Conservation (phyloP, 2,888 invertebrate genomes). For the Atethmia centrago region DNA sequence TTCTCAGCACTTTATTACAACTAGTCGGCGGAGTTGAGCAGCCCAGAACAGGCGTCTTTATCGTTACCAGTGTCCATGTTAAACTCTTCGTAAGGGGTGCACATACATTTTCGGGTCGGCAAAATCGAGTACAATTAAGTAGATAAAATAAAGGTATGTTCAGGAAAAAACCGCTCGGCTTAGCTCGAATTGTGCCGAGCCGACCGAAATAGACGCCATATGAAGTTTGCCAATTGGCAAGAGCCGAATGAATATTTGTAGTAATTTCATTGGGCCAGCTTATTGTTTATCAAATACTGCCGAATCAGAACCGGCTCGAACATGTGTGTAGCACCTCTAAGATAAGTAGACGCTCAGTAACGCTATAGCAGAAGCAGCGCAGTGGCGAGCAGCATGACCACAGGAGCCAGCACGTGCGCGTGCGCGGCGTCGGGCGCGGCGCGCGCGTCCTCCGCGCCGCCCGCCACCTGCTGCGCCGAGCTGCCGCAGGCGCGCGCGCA, state of each 20-base stretch:
- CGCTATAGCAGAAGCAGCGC: conserved; percentile 49
- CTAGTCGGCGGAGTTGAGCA: conserved; percentile 42
- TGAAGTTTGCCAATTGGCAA: no score
- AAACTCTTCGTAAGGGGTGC: not conserved
- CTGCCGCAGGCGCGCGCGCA: conserved; percentile 85
- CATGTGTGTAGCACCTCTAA: no score
- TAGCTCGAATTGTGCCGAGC: no score
- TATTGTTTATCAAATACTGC: no score
- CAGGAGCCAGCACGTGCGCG: conserved; percentile 18
- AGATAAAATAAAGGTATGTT: no score
- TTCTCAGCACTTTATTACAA: not conserved
- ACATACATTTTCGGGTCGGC: no score
- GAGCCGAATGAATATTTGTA: no score
- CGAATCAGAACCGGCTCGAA: no score
- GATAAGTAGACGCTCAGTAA: not conserved
- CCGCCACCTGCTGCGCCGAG: conserved; percentile 72
- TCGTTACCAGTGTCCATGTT: not conserved
- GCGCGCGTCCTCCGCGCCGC: conserved; percentile 27
- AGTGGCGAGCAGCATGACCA: conserved; percentile 41
- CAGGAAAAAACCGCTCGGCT: no score
- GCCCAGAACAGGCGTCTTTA: not conserved
- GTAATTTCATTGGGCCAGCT: no score
- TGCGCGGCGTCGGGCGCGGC: conserved; percentile 55
- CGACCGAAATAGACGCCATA: no score
- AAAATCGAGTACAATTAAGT: no score